Percentiles rank a stretch among this genome's conserved stretches.
Evolutionary conservation across 2,888 invertebrate genomes (phyloP).

Genomic region (Amphimallon solstitiale): DNA sequence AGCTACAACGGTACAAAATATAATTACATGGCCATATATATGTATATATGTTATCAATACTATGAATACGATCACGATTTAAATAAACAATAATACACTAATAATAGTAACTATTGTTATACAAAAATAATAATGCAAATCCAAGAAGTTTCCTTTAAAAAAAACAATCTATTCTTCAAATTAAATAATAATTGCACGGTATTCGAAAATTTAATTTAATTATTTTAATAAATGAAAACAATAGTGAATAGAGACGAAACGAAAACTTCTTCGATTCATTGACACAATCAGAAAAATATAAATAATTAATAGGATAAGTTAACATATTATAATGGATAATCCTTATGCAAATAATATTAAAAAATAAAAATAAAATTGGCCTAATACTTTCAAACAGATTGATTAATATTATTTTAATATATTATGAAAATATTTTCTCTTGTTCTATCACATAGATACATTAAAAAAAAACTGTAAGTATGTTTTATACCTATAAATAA

Average conservation of each 20-base stretch:
- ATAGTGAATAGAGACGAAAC: too few species aligned
- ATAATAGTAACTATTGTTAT: too few species aligned
- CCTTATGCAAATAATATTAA: too few species aligned
- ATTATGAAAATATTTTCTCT: slow-evolving; percentile 27
- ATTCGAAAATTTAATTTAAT: too few species aligned
- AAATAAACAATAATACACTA: slow-evolving; percentile 19
- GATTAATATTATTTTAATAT: neutral
- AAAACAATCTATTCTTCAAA: neutral
- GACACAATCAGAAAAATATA: too few species aligned
- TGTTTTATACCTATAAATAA: too few species aligned
- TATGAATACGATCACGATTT: slow-evolving; percentile 24
- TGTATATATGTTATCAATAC: slow-evolving; percentile 18
- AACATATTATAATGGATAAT: too few species aligned
- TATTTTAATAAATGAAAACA: too few species aligned
- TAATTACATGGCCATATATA: slow-evolving; percentile 34
- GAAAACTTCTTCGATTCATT: too few species aligned
- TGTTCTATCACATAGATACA: slow-evolving; percentile 25
- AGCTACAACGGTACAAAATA: slow-evolving; percentile 38
- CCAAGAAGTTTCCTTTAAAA: neutral
- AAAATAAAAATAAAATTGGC: too few species aligned
- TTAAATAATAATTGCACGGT: slow-evolving; percentile 12
- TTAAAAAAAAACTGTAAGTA: neutral
- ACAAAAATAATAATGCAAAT: slow-evolving; percentile 10
- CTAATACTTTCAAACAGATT: neutral
- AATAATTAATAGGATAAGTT: too few species aligned